Evolutionary conservation across 2,888 invertebrate genomes (phyloP).

Genomic region (Eulithis testata): DNA sequence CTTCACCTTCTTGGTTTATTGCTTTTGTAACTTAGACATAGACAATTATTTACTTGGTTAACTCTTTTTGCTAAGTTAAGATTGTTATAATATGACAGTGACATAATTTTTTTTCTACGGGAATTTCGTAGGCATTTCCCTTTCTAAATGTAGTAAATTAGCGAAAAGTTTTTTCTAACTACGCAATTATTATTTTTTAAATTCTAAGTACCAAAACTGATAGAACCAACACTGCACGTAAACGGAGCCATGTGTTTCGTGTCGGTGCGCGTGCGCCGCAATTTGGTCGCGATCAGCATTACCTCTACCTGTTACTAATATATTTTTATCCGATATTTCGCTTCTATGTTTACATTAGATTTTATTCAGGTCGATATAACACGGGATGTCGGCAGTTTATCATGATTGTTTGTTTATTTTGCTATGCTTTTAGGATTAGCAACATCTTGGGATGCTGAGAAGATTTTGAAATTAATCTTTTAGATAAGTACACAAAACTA

Average conservation of each 20-base stretch:
- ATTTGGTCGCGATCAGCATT: constrained; percentile 70
- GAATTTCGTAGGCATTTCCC: no score
- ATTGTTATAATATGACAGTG: no score
- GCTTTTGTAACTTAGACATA: no score
- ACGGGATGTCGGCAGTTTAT: constrained; percentile 40
- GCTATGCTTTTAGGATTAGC: constrained; percentile 18
- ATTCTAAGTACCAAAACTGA: constrained; percentile 51
- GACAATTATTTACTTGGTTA: no score
- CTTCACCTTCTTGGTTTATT: no score
- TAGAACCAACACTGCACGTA: constrained; percentile 42
- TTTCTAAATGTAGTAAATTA: neutral
- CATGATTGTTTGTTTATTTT: constrained; percentile 30
- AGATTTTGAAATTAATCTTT: neutral
- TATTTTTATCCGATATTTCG: constrained; percentile 71
- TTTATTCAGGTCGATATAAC: constrained; percentile 41
- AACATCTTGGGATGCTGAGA: constrained; percentile 19
- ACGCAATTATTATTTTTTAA: neutral
- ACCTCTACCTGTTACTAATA: constrained; percentile 68
- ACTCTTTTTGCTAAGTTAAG: no score
- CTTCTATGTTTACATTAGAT: constrained; percentile 45
- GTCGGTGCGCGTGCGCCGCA: constrained; percentile 70
- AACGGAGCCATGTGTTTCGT: constrained; percentile 74
- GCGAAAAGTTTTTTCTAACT: no score
- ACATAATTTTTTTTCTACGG: no score
- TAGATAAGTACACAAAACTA: no score